Evolutionary conservation across 2,888 invertebrate genomes (phyloP), one percentile per base, ranked within the genome.

Genomic region (Trachelus stipa): DNA sequence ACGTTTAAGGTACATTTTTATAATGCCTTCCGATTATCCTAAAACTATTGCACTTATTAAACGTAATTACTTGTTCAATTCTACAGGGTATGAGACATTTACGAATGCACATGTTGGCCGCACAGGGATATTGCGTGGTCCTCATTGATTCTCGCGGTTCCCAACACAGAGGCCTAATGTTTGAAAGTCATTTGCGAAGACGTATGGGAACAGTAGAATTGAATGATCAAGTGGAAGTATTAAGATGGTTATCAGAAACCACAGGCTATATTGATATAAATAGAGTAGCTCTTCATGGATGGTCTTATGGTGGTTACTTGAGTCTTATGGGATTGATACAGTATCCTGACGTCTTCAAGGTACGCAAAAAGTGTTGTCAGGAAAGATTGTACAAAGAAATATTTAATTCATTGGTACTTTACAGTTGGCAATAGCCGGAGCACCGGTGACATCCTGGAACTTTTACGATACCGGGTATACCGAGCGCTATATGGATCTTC

Each of bases 401-500:
- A 2, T 56, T 23, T 56, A 23, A 56, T 56, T 56, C 23, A 9
- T 23, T 75, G 75, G 15, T 75, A 30, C 34, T 6, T 69, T 87
- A 73, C 83, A 94, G 94, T 89, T 94, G 86, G 97, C 98, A 81
- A 96, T 99, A 83, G 98, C 99, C 75, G 99, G 99, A 76, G 99
- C 99, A 15, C 99, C 99, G 0, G 99, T 99, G 4, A 98, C 98
- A 12, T 97, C 97, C 89, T 99, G 99, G 99, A 94, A 95, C 82
- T 94, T 98, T 77, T 99, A 99, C 92, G 99, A 99, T 92, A 99
- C 99, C 0, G 99, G 98, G 23, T 99, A 99, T 93, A 99, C 98
- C 76, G 99, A 99, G 92, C 94, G 99, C 69, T 99, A 99, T 92
- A 98, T 99, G 98, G 97, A 96, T 90, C 92, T 96, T 81, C 97